Evolutionary conservation across 2,888 invertebrate species (phyloP).

Genomic region (Orchesella flavescens): DNA sequence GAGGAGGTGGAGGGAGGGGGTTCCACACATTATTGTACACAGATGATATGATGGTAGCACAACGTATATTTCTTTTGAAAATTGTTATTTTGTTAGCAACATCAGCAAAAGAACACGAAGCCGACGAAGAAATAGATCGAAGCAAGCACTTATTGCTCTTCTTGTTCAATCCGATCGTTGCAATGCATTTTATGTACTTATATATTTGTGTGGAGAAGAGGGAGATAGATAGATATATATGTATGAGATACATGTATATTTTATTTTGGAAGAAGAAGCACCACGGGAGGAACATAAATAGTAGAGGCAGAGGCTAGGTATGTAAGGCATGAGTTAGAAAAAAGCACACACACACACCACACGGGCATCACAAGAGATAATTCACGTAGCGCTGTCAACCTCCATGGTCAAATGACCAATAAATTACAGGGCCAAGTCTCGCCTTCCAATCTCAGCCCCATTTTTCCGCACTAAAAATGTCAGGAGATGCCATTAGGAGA

Average conservation of each 20-base stretch:
- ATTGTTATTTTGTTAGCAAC: constrained; percentile 42
- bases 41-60: too few species aligned
- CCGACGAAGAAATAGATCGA: neutral
- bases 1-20: constrained; percentile 23
- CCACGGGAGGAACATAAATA: constrained; percentile 26
- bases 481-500: constrained; percentile 53
- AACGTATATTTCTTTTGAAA: constrained; percentile 18
- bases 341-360: neutral
- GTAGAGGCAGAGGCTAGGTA: constrained; percentile 10
- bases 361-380: constrained; percentile 42
- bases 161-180: too few species aligned
- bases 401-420: constrained; percentile 58
- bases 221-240: neutral
- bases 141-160: too few species aligned
- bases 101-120: neutral
- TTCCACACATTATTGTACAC: neutral
- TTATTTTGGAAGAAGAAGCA: neutral
- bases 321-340: too few species aligned
- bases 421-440: constrained; percentile 50
- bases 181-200: neutral
- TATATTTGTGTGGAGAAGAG: neutral
- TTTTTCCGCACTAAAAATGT: constrained; percentile 58
- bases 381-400: constrained; percentile 55
- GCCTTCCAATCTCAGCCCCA: constrained; percentile 55
- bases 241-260: constrained; percentile 7